A percentile compares a stretch with the other conserved stretches of the same genome.
Conservation (phyloP, 2,797 vertebrate genomes). For the Tolypeutes matacus region DNA sequence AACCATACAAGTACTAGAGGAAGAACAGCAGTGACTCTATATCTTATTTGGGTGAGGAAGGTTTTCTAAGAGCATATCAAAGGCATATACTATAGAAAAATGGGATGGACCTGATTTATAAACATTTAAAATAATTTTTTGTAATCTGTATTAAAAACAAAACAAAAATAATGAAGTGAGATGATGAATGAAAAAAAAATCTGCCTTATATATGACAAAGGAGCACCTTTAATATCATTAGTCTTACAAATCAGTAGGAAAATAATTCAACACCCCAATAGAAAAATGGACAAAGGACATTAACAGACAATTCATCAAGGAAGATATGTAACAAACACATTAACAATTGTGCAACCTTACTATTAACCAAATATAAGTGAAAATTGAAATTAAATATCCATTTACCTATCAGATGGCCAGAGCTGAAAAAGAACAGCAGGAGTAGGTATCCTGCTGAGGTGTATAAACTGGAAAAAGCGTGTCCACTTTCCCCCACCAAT, state of each 20-base stretch:
- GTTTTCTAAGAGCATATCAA: background rate
- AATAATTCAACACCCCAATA: background rate
- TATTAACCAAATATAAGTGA: background rate
- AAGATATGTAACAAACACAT: background rate
- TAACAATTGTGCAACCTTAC: background rate
- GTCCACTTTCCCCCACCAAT: background rate
- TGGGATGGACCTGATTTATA: background rate
- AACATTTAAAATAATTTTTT: background rate
- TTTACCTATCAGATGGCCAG: background rate
- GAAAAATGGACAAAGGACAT: background rate
- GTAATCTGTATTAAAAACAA: background rate
- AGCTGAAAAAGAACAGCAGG: background rate
- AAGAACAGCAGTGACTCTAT: background rate
- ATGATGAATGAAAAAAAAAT: background rate
- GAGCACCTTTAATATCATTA: background rate
- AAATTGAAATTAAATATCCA: slow-evolving; percentile 10
- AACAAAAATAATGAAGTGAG: background rate
- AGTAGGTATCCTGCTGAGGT: background rate
- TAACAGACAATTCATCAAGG: background rate
- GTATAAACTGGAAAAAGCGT: background rate
- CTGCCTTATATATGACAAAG: background rate
- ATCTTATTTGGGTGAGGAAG: background rate
- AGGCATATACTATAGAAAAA: background rate
- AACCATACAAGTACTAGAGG: background rate
- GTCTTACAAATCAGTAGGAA: background rate